Percentiles rank a stretch among this genome's conserved stretches.
These are phyloP conservation scores for Mesorhabditis belari DNA, from an alignment of 2,888 invertebrate genomes.

Conservation along the genomic window DNA sequence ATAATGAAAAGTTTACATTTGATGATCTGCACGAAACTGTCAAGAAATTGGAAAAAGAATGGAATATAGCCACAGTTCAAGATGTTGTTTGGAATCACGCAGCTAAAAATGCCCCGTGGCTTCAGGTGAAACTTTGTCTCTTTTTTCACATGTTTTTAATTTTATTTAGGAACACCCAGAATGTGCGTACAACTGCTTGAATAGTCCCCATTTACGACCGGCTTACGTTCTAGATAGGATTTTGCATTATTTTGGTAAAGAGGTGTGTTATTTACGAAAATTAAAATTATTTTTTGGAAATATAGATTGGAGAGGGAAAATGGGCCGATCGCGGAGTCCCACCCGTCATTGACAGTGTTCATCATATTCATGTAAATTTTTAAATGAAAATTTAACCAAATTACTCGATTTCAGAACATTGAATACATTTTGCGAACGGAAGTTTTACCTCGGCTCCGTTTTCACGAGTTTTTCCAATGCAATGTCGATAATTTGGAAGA, in stretches of 20 bases:
- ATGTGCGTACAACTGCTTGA: constrained; percentile 79
- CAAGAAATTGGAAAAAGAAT: constrained; percentile 73
- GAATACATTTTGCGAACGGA: constrained; percentile 65
- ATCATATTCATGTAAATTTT: constrained; percentile 65
- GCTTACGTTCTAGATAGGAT: constrained; percentile 77
- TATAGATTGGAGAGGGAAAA: constrained; percentile 62
- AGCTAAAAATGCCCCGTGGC: constrained; percentile 48
- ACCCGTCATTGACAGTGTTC: constrained; percentile 63
- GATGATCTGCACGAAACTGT: constrained; percentile 72
- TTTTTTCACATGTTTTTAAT: background rate
- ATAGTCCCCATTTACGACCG: constrained; percentile 85
- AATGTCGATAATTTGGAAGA: constrained; percentile 68
- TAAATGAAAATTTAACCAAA: constrained; percentile 7
- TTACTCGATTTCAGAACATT: constrained; percentile 64
- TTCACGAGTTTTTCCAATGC: constrained; percentile 77
- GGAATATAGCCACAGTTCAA: constrained; percentile 77
- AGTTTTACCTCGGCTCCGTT: constrained; percentile 68
- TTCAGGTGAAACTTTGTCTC: constrained; percentile 13
- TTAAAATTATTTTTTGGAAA: constrained; percentile 5
- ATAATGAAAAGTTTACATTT: constrained; percentile 55
- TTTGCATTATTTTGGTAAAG: constrained; percentile 26
- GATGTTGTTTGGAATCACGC: constrained; percentile 95
- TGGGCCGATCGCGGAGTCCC: constrained; percentile 72
- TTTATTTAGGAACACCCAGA: constrained; percentile 74
- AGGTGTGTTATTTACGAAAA: constrained; percentile 7